Percentiles rank a stretch among this genome's conserved stretches.
phyloP scores from a whole-genome alignment of 2,888 invertebrate genomes.

The Papilio demoleus region DNA sequence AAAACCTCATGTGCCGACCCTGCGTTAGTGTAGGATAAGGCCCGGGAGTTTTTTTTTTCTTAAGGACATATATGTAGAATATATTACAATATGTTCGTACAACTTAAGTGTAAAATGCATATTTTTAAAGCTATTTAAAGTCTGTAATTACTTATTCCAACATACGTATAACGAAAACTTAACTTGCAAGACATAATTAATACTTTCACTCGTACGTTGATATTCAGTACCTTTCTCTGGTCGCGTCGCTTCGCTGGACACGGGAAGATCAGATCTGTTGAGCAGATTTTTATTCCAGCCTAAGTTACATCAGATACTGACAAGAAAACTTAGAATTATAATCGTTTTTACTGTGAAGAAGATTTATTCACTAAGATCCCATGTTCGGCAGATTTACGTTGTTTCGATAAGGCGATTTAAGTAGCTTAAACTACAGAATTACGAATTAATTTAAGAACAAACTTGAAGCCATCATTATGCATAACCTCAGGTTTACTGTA shows the following conservation, averaged over 20 bases:
- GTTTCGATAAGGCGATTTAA: too few relatives aligned
- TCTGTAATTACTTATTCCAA: background rate
- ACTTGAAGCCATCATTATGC: too few relatives aligned
- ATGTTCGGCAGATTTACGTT: too few relatives aligned
- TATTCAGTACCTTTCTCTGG: slow-evolving; percentile 27
- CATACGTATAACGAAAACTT: background rate
- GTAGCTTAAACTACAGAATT: too few relatives aligned
- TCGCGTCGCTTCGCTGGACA: slow-evolving; percentile 24
- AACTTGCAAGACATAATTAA: slow-evolving; percentile 1
- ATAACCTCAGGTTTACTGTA: background rate
- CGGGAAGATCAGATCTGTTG: slow-evolving; percentile 24
- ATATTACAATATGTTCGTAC: too few relatives aligned
- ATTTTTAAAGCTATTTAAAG: too few relatives aligned
- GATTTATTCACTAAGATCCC: background rate
- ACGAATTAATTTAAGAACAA: too few relatives aligned
- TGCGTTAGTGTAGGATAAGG: too few relatives aligned
- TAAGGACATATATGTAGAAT: too few relatives aligned
- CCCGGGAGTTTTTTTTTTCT: too few relatives aligned
- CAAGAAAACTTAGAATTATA: background rate
- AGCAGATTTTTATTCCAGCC: background rate
- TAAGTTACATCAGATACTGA: background rate
- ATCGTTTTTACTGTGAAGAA: background rate
- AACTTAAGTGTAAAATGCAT: too few relatives aligned
- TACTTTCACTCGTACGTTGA: slow-evolving; percentile 25
- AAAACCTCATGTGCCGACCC: too few relatives aligned